Conservation (phyloP, 2,797 vertebrate genomes). For the Phrynocephalus forsythii region DNA sequence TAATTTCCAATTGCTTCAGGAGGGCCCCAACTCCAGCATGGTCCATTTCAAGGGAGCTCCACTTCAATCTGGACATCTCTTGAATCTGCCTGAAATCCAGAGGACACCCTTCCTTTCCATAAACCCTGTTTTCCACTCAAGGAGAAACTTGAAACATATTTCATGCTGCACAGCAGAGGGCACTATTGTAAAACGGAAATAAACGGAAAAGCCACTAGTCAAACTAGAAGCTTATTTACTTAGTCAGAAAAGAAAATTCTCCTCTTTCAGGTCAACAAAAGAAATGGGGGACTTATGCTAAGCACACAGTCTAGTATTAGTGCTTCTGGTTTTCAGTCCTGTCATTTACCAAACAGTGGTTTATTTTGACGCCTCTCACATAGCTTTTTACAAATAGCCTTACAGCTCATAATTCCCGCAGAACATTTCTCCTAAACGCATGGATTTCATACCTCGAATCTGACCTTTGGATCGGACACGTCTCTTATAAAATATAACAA, state of each 20-base stretch:
- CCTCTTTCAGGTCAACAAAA: not conserved
- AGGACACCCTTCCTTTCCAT: not conserved
- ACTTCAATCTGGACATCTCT: not conserved
- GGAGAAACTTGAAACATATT: not conserved
- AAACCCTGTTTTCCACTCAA: not conserved
- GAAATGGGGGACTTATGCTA: not conserved
- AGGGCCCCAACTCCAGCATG: too few species aligned
- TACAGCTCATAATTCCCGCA: not conserved
- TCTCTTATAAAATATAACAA: not conserved
- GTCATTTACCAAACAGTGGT: not conserved
- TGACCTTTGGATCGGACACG: not conserved
- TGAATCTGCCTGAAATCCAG: not conserved
- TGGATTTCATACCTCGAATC: not conserved
- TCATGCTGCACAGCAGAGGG: slow-evolving; percentile 4
- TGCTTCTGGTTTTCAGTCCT: not conserved
- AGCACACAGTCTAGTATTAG: not conserved
- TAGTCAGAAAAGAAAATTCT: not conserved
- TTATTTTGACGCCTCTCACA: not conserved
- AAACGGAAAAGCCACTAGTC: not conserved
- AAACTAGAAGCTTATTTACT: not conserved
- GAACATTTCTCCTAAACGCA: not conserved
- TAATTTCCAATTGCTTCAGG: too few species aligned
- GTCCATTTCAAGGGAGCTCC: not conserved
- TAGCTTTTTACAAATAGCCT: not conserved
- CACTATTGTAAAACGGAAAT: not conserved